Conservation (phyloP, 37 sponge, comb jelly and placozoan species). For the Geodia barretti region DNA sequence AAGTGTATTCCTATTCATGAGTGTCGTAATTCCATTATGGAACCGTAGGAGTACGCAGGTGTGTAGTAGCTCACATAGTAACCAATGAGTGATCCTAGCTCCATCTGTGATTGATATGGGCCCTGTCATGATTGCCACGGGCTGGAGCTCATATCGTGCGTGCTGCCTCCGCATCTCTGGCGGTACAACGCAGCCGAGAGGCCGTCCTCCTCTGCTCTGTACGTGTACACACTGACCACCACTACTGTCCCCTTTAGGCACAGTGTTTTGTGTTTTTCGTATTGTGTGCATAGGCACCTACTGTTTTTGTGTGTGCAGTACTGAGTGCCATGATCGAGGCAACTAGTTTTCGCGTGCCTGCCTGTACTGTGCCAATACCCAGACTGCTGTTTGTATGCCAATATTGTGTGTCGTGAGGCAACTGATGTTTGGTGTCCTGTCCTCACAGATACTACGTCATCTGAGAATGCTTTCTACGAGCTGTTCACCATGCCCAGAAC, state of each 20-base stretch:
- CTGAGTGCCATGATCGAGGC: too few species aligned
- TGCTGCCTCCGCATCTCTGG: conserved; percentile 28
- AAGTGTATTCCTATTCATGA: neutral
- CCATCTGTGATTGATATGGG: neutral
- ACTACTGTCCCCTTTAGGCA: too few species aligned
- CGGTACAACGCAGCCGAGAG: conserved; percentile 90
- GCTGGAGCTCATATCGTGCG: neutral
- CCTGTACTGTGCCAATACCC: too few species aligned
- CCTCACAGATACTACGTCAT: conserved; percentile 73
- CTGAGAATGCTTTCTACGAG: conserved; percentile 80
- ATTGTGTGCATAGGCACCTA: too few species aligned
- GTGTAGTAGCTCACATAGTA: too few species aligned
- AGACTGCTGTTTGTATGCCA: neutral
- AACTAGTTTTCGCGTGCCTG: too few species aligned
- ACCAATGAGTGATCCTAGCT: too few species aligned
- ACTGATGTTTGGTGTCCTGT: neutral
- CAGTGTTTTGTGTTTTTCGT: neutral
- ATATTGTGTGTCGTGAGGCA: neutral
- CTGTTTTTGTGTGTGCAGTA: too few species aligned
- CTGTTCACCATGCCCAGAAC: conserved; percentile 73
- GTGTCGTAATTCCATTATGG: neutral
- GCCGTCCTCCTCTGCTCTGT: conserved; percentile 87
- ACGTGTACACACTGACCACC: too few species aligned
- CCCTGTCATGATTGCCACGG: too few species aligned
- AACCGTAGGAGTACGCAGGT: too few species aligned